A percentile compares a stretch with the other conserved stretches of the same genome.
phyloP scores from a whole-genome alignment of 2,888 invertebrate genomes.

The Axea sp. region DNA sequence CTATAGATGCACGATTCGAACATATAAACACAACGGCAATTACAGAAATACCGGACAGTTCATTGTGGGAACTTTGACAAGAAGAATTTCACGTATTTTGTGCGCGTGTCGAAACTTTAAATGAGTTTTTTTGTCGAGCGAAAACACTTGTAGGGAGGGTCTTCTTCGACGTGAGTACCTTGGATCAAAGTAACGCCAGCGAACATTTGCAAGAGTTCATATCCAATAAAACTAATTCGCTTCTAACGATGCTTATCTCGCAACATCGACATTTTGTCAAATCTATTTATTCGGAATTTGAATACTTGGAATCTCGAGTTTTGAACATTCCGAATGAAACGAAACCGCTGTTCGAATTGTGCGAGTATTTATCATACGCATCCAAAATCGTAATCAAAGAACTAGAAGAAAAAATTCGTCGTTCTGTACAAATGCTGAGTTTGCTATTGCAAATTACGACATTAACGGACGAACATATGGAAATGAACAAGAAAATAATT shows the following conservation, averaged over 20 bases:
- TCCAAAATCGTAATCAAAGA: slow-evolving; percentile 79
- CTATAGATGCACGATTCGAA: slow-evolving; percentile 67
- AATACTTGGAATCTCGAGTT: slow-evolving; percentile 78
- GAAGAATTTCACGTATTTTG: slow-evolving; percentile 53
- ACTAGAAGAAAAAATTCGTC: slow-evolving; percentile 79
- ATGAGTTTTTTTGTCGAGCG: slow-evolving; percentile 65
- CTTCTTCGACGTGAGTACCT: slow-evolving; percentile 70
- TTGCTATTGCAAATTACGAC: slow-evolving; percentile 79
- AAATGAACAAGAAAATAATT: slow-evolving; percentile 80
- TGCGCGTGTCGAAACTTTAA: slow-evolving; percentile 68
- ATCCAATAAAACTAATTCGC: slow-evolving; percentile 54
- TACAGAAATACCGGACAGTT: slow-evolving; percentile 32
- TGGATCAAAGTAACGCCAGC: slow-evolving; percentile 70
- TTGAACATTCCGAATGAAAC: slow-evolving; percentile 80
- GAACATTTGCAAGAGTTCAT: slow-evolving; percentile 66
- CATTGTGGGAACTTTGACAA: slow-evolving; percentile 9
- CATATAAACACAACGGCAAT: slow-evolving; percentile 64
- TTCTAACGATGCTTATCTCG: slow-evolving; percentile 68
- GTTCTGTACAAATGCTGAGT: slow-evolving; percentile 73
- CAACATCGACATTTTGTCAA: slow-evolving; percentile 71
- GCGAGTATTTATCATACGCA: slow-evolving; percentile 80
- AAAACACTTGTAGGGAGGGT: slow-evolving; percentile 67
- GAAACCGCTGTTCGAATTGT: slow-evolving; percentile 81
- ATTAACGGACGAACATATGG: slow-evolving; percentile 80
- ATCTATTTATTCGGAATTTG: slow-evolving; percentile 79